Conservation (phyloP, 2,797 vertebrate species). For the Crocidura indochinensis region DNA sequence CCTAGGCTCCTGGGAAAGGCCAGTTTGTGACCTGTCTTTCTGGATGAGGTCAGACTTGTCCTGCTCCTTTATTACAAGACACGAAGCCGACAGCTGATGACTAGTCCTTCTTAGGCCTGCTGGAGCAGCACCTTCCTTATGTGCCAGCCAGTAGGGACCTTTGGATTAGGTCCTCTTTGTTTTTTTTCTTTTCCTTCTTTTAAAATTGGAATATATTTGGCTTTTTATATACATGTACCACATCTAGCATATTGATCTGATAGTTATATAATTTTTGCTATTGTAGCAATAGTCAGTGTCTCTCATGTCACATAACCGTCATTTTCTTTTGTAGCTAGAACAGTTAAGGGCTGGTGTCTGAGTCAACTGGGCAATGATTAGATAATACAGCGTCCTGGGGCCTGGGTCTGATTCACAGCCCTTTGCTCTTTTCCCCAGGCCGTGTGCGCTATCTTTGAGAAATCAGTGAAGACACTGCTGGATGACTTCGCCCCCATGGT, state of each 20-base stretch:
- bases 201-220: conserved; percentile 6
- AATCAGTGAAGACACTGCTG: conserved; percentile 98
- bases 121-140: not conserved
- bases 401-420: conserved; percentile 16
- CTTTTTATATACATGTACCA: not conserved
- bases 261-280: not conserved
- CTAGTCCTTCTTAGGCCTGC: not conserved
- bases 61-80: not conserved
- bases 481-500: conserved; percentile 99
- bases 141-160: not conserved
- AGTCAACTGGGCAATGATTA: not conserved
- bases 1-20: conserved; percentile 7
- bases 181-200: not conserved
- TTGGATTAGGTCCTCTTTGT: conserved; percentile 8
- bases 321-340: not conserved
- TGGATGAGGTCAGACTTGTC: conserved; percentile 53
- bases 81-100: no score
- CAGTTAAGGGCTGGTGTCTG: conserved; percentile 26
- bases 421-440: conserved; percentile 90
- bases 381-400: not conserved
- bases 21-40: conserved; percentile 52
- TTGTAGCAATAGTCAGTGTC: not conserved
- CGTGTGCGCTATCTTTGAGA: conserved; percentile 99
- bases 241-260: not conserved
- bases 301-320: not conserved